Conservation (phyloP, 2,888 invertebrate species). For the Tenthredo mesomela region DNA sequence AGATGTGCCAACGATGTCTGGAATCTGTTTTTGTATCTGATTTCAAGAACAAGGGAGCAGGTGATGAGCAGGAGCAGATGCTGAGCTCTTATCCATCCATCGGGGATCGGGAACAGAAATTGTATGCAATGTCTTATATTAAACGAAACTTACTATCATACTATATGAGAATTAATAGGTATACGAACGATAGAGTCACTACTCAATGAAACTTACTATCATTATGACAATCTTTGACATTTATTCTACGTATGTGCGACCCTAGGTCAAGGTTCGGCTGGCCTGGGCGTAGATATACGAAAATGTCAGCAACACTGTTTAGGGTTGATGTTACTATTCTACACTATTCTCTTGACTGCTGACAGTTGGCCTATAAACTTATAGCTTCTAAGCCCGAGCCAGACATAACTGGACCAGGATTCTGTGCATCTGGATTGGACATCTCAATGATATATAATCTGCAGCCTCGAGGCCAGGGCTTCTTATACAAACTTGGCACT, state of each 20-base stretch:
- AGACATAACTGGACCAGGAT: not conserved
- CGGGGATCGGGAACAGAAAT: not conserved
- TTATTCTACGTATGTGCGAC: not conserved
- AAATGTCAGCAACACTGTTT: not conserved
- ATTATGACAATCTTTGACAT: not conserved
- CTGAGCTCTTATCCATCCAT: not conserved
- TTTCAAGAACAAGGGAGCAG: not conserved
- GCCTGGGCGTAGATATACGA: not conserved
- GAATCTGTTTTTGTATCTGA: not conserved
- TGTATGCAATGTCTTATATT: not conserved
- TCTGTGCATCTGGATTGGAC: not conserved
- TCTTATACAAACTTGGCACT: not conserved
- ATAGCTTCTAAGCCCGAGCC: not conserved
- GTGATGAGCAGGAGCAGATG: not conserved
- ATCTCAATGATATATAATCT: constrained; percentile 2
- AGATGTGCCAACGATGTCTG: constrained; percentile 7
- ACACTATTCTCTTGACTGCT: not conserved
- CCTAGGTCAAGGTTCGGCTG: not conserved
- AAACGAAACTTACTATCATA: not conserved
- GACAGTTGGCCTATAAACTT: not conserved
- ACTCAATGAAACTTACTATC: not conserved
- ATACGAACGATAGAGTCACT: too few relatives aligned
- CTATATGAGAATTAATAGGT: too few relatives aligned
- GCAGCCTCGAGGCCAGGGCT: not conserved
- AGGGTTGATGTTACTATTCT: not conserved